A percentile compares a stretch with the other conserved stretches of the same genome.
These are phyloP conservation scores for Aleiodes alternator DNA, from an alignment of 2,888 invertebrate genomes.

Conservation along the genomic window DNA sequence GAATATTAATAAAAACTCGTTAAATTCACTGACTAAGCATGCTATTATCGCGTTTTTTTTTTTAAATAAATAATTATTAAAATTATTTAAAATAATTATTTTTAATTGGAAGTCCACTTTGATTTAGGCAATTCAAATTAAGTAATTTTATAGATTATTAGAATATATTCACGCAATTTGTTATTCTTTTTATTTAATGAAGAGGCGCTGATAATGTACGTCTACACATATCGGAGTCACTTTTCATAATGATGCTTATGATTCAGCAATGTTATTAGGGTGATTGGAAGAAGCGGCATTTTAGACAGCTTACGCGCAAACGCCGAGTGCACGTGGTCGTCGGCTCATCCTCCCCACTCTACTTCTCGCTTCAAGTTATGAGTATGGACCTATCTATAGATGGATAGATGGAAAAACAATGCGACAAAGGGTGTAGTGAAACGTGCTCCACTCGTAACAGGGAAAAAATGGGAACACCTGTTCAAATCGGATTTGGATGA, in stretches of 20 bases:
- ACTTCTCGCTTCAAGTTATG: neutral
- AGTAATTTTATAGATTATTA: too few species aligned
- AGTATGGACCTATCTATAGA: neutral
- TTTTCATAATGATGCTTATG: constrained; percentile 46
- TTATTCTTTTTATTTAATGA: neutral
- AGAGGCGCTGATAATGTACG: constrained; percentile 18
- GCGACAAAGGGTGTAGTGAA: constrained; percentile 9
- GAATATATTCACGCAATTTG: neutral
- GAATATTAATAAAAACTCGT: neutral
- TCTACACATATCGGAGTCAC: constrained; percentile 46
- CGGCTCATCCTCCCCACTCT: constrained; percentile 7
- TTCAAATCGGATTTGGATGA: neutral
- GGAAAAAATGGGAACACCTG: neutral
- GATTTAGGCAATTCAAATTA: too few species aligned
- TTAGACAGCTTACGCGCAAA: constrained; percentile 4
- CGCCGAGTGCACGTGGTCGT: constrained; percentile 34
- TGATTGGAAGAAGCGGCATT: neutral
- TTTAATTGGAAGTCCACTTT: too few species aligned
- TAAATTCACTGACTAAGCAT: too few species aligned
- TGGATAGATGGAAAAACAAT: neutral
- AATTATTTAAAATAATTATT: too few species aligned
- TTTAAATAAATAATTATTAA: too few species aligned
- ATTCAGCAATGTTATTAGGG: neutral
- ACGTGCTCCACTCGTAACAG: constrained; percentile 20
- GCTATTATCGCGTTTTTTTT: too few species aligned